Evolutionary conservation across 2,113 vertebrate genomes (phyloP).

Genomic region (Carassius carassius): DNA sequence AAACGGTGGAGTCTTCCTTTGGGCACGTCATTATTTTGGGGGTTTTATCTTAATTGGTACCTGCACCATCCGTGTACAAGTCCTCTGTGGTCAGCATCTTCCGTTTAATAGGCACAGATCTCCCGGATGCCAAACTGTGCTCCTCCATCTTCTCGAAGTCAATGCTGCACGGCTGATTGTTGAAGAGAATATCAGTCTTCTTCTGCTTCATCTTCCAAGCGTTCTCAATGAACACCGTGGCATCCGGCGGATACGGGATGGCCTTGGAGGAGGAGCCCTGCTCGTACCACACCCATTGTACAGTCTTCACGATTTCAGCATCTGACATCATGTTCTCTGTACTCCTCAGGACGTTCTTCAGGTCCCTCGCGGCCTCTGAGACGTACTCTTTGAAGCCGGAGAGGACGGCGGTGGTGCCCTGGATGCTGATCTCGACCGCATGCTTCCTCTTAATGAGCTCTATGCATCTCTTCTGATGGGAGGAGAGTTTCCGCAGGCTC

Average conservation of each 20-base stretch:
- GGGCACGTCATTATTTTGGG: neutral
- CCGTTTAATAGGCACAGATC: conserved; percentile 66
- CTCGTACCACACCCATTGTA: conserved; percentile 69
- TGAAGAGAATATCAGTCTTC: conserved; percentile 72
- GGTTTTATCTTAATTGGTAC: conserved; percentile 54
- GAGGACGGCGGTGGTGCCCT: conserved; percentile 58
- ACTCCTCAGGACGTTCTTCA: conserved; percentile 65
- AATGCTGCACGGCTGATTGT: conserved; percentile 70
- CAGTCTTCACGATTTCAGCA: conserved; percentile 55
- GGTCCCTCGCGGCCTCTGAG: conserved; percentile 60
- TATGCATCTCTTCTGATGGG: conserved; percentile 63
- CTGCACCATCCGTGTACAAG: conserved; percentile 57
- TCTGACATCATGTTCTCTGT: conserved; percentile 42
- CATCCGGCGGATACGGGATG: conserved; percentile 63
- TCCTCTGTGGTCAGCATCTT: conserved; percentile 50
- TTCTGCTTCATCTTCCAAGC: conserved; percentile 64
- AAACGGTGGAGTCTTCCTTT: neutral
- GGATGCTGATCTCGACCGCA: conserved; percentile 66
- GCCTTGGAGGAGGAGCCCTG: neutral
- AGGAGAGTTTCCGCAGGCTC: conserved; percentile 60
- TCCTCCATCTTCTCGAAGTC: conserved; percentile 80
- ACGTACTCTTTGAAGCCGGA: conserved; percentile 76
- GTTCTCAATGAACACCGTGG: conserved; percentile 66
- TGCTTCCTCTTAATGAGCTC: conserved; percentile 73
- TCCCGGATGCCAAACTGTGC: conserved; percentile 60